Evolutionary conservation across 2,113 vertebrate genomes (phyloP).

Genomic region (Chaetops frenatus): DNA sequence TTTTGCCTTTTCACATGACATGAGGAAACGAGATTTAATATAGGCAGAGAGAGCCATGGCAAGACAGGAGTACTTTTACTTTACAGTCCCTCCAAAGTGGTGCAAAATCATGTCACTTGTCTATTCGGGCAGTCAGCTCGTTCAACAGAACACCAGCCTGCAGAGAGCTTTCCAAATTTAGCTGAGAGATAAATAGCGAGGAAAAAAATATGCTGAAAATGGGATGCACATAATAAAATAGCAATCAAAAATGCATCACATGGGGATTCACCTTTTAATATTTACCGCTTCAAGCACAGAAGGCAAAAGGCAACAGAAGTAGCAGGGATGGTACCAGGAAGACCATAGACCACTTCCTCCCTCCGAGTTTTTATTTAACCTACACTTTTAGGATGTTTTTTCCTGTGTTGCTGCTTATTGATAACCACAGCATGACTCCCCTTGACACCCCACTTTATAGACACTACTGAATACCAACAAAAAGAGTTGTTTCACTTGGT

Average conservation of each 20-base stretch:
- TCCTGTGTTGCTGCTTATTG: neutral
- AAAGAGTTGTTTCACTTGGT: neutral
- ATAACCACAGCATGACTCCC: neutral
- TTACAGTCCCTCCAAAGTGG: neutral
- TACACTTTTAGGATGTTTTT: neutral
- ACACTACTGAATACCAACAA: neutral
- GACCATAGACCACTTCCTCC: neutral
- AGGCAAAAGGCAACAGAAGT: neutral
- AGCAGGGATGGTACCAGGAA: neutral
- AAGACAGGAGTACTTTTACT: neutral
- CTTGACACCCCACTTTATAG: neutral
- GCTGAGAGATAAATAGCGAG: constrained; percentile 24
- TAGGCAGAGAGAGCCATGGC: neutral
- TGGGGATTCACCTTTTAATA: neutral
- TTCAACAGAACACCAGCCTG: constrained; percentile 12
- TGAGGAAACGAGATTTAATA: neutral
- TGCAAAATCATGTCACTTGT: neutral
- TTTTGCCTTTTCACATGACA: neutral
- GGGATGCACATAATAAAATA: neutral
- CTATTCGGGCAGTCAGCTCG: neutral
- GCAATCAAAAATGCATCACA: neutral
- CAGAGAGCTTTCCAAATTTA: constrained; percentile 53
- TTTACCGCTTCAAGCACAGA: neutral
- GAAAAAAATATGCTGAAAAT: constrained; percentile 17
- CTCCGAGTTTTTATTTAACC: neutral